These are phyloP conservation scores for Tor tambroides DNA, from an alignment of 2,113 vertebrate species.

Conservation along the genomic window DNA sequence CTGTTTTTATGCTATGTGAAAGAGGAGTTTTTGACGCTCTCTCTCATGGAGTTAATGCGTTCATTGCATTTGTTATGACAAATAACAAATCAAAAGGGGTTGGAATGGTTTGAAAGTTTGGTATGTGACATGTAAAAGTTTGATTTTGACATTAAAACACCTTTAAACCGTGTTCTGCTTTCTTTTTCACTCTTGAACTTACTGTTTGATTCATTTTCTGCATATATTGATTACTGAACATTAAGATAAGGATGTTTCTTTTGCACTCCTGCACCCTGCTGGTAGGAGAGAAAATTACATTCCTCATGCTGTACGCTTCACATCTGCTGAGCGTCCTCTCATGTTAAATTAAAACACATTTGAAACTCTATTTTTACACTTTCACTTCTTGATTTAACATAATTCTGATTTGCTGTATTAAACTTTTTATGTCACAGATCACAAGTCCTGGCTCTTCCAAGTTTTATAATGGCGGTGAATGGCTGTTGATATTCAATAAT, in stretches of 20 bases:
- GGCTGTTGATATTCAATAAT: too few relatives aligned
- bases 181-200: not conserved
- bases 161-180: slow-evolving; percentile 65
- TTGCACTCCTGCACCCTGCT: slow-evolving; percentile 22
- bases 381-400: not conserved
- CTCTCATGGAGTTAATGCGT: slow-evolving; percentile 69
- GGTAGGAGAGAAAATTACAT: not conserved
- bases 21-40: slow-evolving; percentile 64
- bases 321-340: not conserved
- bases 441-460: too few relatives aligned
- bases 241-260: not conserved
- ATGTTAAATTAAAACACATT: not conserved
- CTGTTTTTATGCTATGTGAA: slow-evolving; percentile 55
- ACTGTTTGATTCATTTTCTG: not conserved
- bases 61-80: slow-evolving; percentile 77
- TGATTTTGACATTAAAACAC: slow-evolving; percentile 82
- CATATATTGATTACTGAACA: not conserved
- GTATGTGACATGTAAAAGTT: slow-evolving; percentile 79
- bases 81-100: slow-evolving; percentile 61
- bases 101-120: slow-evolving; percentile 68
- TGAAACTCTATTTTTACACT: not conserved
- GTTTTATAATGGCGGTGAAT: too few relatives aligned
- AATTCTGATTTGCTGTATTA: not conserved
- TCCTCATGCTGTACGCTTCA: not conserved
- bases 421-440: not conserved